A percentile compares a stretch with the other conserved stretches of the same genome.
Conservation (phyloP, 2,888 invertebrate genomes). For the Cantharis rufa region DNA sequence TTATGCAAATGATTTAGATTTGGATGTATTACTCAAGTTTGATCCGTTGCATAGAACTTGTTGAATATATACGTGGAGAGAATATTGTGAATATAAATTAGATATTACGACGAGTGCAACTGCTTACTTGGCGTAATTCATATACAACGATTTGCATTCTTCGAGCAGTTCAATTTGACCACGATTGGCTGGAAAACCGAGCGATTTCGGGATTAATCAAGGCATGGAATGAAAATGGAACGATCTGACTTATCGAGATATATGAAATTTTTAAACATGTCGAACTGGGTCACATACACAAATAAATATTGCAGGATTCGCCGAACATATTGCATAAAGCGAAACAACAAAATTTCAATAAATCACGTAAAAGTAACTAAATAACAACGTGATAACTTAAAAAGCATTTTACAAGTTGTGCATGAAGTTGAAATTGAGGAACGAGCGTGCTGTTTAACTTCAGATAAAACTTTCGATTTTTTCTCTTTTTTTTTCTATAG, state of each 20-base stretch:
- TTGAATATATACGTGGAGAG: background rate
- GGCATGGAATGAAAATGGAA: background rate
- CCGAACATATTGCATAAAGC: background rate
- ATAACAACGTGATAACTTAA: background rate
- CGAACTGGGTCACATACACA: background rate
- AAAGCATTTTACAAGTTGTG: background rate
- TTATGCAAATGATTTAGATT: background rate
- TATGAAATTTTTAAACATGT: too few species aligned
- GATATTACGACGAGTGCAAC: background rate
- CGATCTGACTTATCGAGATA: background rate
- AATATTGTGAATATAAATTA: background rate
- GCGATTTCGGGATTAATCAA: background rate
- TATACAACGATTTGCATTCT: background rate
- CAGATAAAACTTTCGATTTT: slow-evolving; percentile 17
- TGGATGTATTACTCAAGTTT: background rate
- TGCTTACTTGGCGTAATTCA: background rate
- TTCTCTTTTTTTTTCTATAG: background rate
- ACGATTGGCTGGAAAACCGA: background rate
- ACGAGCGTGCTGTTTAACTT: slow-evolving; percentile 5
- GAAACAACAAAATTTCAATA: background rate
- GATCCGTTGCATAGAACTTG: background rate
- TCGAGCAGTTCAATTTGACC: background rate
- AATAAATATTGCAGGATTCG: background rate
- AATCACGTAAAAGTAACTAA: background rate
- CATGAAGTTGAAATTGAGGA: slow-evolving; percentile 7